These are phyloP conservation scores for Trissonchulus latispiculum DNA, from an alignment of 2,888 invertebrate genomes.

Conservation along the genomic window DNA sequence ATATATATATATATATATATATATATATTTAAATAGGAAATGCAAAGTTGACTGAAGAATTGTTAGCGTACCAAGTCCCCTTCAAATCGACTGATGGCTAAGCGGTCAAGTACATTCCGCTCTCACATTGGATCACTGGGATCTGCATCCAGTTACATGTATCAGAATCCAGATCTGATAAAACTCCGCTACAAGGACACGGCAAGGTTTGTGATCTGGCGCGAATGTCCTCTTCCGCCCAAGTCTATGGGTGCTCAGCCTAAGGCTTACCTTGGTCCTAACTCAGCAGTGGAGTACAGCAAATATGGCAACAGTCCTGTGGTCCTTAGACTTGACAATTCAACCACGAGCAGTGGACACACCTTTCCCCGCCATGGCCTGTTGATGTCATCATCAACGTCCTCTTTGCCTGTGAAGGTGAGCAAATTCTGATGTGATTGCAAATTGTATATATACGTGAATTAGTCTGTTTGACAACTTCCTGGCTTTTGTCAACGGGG, in stretches of 20 bases:
- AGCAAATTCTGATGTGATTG: too few relatives aligned
- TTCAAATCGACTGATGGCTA: background rate
- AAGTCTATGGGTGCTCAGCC: background rate
- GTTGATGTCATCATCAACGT: background rate
- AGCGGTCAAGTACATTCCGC: background rate
- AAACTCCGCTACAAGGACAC: constrained; percentile 10
- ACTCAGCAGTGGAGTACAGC: background rate
- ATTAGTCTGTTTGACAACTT: too few relatives aligned
- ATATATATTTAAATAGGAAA: too few relatives aligned
- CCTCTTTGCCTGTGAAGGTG: background rate
- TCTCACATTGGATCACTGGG: background rate
- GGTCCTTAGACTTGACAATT: background rate
- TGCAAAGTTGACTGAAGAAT: too few relatives aligned
- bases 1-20: too few relatives aligned
- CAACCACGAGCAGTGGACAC: background rate
- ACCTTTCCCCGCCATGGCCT: background rate
- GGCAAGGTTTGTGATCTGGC: constrained; percentile 11
- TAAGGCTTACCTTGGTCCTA: background rate
- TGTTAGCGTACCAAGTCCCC: too few relatives aligned
- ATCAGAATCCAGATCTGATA: background rate
- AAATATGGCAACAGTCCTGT: constrained; percentile 3
- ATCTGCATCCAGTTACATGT: background rate
- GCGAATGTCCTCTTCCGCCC: constrained; percentile 14
- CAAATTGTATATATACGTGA: too few relatives aligned
- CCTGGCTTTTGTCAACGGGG: too few relatives aligned